phyloP scores from a whole-genome alignment of 2,113 vertebrate species.

The Fregata magnificens region DNA sequence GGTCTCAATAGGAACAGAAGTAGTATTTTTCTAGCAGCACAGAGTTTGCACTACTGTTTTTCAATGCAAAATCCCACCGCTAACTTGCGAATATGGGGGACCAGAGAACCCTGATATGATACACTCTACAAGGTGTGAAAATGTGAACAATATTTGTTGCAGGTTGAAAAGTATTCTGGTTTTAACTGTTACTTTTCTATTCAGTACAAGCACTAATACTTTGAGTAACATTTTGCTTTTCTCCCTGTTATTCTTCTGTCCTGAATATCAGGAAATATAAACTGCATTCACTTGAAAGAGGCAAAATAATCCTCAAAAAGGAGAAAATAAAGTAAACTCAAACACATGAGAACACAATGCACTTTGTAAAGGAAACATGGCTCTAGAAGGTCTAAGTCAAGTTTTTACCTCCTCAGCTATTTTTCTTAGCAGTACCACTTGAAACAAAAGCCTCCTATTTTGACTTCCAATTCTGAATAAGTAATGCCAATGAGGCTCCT shows the following conservation, averaged over 20 bases:
- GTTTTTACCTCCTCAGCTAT: constrained; percentile 26
- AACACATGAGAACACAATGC: background rate
- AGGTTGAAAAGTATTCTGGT: background rate
- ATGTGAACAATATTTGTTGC: background rate
- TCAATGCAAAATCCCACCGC: background rate
- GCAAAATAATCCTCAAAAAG: background rate
- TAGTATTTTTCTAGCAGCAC: background rate
- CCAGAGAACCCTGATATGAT: background rate
- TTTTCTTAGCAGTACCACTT: constrained; percentile 41
- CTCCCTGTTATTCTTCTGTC: background rate
- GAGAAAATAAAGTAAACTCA: background rate
- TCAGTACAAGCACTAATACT: background rate
- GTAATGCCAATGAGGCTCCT: constrained; percentile 43
- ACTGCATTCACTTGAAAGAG: background rate
- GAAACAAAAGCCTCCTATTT: constrained; percentile 32
- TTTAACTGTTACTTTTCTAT: background rate
- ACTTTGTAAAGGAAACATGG: background rate
- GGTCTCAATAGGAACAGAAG: background rate
- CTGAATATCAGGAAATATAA: background rate
- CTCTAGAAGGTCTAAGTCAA: constrained; percentile 18
- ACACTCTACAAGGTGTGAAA: background rate
- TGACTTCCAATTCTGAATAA: constrained; percentile 3
- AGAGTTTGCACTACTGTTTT: background rate
- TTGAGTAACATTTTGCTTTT: background rate
- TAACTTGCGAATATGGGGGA: background rate